phyloP scores from a whole-genome alignment of 2,113 vertebrate species.

The Eublepharis macularius region DNA sequence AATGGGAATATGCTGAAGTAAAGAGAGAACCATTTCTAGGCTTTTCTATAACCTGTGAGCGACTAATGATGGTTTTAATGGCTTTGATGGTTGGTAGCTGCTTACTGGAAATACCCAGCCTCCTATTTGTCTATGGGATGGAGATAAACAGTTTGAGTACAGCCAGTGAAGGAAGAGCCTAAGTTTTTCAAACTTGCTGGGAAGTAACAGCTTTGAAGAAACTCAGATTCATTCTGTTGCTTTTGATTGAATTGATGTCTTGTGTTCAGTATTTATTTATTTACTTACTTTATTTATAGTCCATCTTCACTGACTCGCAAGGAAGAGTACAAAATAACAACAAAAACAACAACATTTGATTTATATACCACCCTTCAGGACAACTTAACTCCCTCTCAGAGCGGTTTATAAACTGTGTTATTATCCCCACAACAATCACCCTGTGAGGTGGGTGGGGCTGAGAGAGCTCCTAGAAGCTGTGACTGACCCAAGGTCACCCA shows the following conservation, averaged over 20 bases:
- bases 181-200: background rate
- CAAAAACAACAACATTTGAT: too few species aligned
- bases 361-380: too few species aligned
- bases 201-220: background rate
- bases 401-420: too few species aligned
- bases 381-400: too few species aligned
- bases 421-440: too few species aligned
- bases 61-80: background rate
- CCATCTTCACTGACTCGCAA: too few species aligned
- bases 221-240: background rate
- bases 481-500: too few species aligned
- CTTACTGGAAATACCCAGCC: background rate
- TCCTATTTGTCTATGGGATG: background rate
- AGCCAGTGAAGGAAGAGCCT: too few species aligned
- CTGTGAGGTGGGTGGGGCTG: too few species aligned
- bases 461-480: too few species aligned
- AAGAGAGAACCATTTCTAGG: background rate
- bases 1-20: background rate
- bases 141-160: background rate
- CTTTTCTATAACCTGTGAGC: background rate
- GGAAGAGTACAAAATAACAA: too few species aligned
- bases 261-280: background rate
- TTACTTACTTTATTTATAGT: too few species aligned
- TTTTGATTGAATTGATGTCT: background rate
- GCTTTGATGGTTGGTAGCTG: background rate